Base-by-base conservation (phyloP, 2,888 invertebrate genomes). In the Schizaphis graminum region DNA sequence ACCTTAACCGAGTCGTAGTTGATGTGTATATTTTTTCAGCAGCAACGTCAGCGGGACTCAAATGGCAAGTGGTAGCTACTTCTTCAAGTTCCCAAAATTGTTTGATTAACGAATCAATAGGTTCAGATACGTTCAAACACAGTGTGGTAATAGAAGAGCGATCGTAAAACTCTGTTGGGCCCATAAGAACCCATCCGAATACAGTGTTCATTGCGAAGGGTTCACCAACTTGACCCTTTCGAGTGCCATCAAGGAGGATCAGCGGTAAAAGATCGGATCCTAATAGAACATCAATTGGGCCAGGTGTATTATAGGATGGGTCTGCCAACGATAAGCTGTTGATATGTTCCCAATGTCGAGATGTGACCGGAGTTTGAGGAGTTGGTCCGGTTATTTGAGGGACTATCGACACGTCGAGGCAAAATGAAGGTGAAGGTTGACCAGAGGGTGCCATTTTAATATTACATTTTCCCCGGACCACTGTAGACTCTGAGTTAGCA, bases 21-120 rank as follows among this genome's bases (percentile, higher is more conserved):
- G 61, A 41, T 28, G 35, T 41, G 1, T 77, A 87, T 26, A 85
- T 44, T 47, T 77, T 5, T 10, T 47, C 89, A 49, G 77, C 67
- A 24, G 28, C n/a, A 26, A 77, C 13, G 44, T 93, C 61, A 61
- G 21, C 61, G 44, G 44, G 44, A 67, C 91, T 67, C 11, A 91
- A 67, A 24, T 87, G 89, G 28, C 26, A 13, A 49, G 16, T 21
- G 35, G n/a, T 35, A 16, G 47, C 2, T 16, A 56, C 0, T 49
- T 93, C 93, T 77, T 93, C 89, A 35, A 89, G n/a, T 26, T 89
- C 56, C 93, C 89, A 93, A n/a, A 93, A 89, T 67, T 93, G 85
- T 26, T n/a, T 67, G 24, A 93, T 56, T 24, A 56, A 7, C 21
- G 53, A 41, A 24, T 93, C 44, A 53, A 89, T n/a, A 44, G 41